Evolutionary conservation across 2,113 vertebrate genomes (phyloP).

Genomic region (Pseudonaja textilis): DNA sequence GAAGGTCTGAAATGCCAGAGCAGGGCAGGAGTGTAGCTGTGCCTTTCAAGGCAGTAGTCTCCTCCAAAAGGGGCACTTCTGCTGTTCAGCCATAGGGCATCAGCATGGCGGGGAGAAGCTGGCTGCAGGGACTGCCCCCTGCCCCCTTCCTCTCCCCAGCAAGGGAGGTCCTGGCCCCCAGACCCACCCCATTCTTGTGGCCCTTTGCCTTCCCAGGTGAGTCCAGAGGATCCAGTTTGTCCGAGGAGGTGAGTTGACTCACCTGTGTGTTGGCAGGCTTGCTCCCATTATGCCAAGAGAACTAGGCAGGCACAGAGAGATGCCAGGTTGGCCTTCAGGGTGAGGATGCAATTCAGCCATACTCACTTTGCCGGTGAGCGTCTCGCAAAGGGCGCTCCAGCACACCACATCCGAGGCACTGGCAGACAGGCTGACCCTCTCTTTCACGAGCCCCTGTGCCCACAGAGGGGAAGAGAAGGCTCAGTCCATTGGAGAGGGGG

Average conservation of each 20-base stretch:
- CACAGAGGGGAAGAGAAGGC: accelerated
- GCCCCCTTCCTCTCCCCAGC: neutral
- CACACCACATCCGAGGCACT: neutral
- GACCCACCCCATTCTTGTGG: neutral
- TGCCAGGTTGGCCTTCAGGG: neutral
- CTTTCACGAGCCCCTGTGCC: constrained; percentile 23
- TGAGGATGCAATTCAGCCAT: neutral
- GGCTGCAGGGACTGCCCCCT: neutral
- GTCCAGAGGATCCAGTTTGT: neutral
- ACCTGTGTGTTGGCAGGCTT: neutral
- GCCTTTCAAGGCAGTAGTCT: neutral
- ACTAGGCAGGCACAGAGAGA: neutral
- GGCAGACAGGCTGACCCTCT: constrained; percentile 25
- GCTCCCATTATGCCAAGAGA: neutral
- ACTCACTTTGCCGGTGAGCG: accelerated
- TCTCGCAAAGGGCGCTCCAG: constrained; percentile 29
- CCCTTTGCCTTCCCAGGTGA: neutral
- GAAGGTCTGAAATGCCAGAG: constrained; percentile 13
- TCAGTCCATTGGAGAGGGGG: neutral
- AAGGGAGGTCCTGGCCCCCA: neutral
- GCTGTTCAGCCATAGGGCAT: neutral
- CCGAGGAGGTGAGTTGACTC: neutral
- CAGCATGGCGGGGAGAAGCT: neutral
- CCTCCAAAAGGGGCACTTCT: neutral
- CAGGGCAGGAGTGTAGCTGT: neutral